Base-by-base conservation (phyloP, 2,888 invertebrate genomes). In the Diogma glabrata region DNA sequence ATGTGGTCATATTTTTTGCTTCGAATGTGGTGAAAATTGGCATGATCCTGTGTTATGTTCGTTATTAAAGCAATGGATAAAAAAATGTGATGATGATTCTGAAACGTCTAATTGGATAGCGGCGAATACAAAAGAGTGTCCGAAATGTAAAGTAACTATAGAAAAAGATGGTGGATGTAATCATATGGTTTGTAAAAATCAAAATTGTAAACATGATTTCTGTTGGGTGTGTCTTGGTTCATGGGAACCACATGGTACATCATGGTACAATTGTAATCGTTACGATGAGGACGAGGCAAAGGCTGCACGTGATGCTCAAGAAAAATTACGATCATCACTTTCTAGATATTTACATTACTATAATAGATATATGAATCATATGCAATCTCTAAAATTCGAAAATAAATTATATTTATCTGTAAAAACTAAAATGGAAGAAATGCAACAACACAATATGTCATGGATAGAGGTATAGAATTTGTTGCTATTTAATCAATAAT, bases 21-120 rank as follows among this genome's bases (percentile, higher is more conserved):
- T 95, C 75, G 81, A 86, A 50, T 96, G 96, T 72, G 93, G 92
- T 19, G 92, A 92, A 73, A 89, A 90, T 72, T 94, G 94, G 94
- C 99, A 99, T 72, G 97, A 99, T 68, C 97, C 97, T 22, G 95
- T 97, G 40, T 87, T 88, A 60, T 99, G 99, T 72, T 81, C 84
- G 56, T 79, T 94, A 67, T 78, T 99, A 17, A 83, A 82, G 64
- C 89, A 88, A 69, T 99, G 97, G 97, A 90, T 95, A 59, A 96
- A 95, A 72, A 97, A 99, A 73, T 97, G 96, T 73, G 95, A 94
- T 69, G 97, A 99, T 67, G 97, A 99, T 72, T 93, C 93, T 5
- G 97, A 97, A 73, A 97, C 97, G 51, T 93, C 94, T 10, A 97
- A 97, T 68, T 99, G 97, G 97, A 95, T 99, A 64, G 94, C 94